Base-by-base conservation (phyloP, 1,140 invertebrate species). In the Zaprionus africanus region DNA sequence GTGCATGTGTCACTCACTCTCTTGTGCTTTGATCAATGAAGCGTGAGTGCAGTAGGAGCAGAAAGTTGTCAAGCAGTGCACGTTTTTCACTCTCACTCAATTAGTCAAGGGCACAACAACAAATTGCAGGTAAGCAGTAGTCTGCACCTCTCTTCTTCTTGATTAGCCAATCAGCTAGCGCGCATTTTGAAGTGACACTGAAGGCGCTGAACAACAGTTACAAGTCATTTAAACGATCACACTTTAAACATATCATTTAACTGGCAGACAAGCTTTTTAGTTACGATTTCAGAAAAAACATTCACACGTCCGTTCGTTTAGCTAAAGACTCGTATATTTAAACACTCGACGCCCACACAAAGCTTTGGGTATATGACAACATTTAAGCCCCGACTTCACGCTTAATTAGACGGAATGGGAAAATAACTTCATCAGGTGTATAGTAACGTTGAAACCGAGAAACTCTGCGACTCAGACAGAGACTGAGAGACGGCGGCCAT, bases 381-480 rank as follows among this genome's bases (percentile, higher is more conserved):
- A 69, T 80, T 81, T 81, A 86, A 88, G 75, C 54, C 70, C 41
- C 68, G 77, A 88, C 78, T 84, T 84, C 84, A 87, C 85, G 84
- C 84, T 84, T 87, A 88, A 87, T 87, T 87, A 87, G 81, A 66
- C 75, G 68, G 67, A 80, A 72, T 78, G 67, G 59, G 81, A 77
- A 81, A 85, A 85, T 85, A 65, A 77, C 82, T 86, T 69, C 67
- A 85, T 85, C 76, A 34, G 58, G 49, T 57, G 56, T 43, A 22
- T 22, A 22, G 22, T 22, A 26, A 61, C 65, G 49, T 26, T 70
- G 80, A 46, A 46, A 9, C n/a, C n/a, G n/a, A 46, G 41, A 46
- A 46, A 46, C 41, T 46, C 41, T 65, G 24, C 41, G 7, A 54
- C 34, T 34, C 34, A 59, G 22, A 53, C 26, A 4, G 63, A 31